These are phyloP conservation scores for Bryconaethiops microstoma DNA, from an alignment of 2,797 vertebrate genomes.

Conservation along the genomic window DNA sequence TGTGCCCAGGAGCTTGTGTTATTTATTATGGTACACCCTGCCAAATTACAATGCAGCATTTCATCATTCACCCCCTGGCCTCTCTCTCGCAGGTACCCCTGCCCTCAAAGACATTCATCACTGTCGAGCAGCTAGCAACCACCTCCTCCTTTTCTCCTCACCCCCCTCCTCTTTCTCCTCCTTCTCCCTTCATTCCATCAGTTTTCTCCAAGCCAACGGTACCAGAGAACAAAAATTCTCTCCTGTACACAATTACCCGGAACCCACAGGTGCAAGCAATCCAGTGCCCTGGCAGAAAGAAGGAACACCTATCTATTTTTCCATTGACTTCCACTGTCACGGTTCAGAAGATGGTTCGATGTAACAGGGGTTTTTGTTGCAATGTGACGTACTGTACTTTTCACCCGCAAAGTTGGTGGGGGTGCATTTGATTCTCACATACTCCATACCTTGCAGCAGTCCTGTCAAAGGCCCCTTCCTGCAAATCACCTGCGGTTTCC, in stretches of 20 bases:
- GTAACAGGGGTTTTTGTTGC: neutral
- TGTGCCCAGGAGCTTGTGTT: constrained; percentile 46
- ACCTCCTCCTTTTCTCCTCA: constrained; percentile 26
- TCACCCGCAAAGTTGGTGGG: neutral
- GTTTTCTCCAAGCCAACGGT: neutral
- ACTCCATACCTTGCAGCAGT: constrained; percentile 30
- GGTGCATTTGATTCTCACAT: constrained; percentile 23
- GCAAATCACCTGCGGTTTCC: constrained; percentile 54
- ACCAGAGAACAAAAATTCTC: constrained; percentile 12
- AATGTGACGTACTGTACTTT: constrained; percentile 11
- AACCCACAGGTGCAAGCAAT: constrained; percentile 13
- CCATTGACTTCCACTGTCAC: constrained; percentile 22
- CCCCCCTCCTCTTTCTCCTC: neutral
- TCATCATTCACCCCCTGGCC: constrained; percentile 57
- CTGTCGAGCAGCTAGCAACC: constrained; percentile 39
- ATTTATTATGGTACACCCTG: constrained; percentile 55
- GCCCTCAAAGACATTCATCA: constrained; percentile 59
- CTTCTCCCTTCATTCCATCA: neutral
- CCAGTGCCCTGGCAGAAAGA: neutral
- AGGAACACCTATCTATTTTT: constrained; percentile 11
- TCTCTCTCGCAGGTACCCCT: constrained; percentile 53
- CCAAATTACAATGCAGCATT: constrained; percentile 59
- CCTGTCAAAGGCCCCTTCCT: constrained; percentile 43
- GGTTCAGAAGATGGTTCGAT: neutral
- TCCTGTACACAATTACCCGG: constrained; percentile 9